Conservation (phyloP, 2,113 vertebrate genomes). For the Brachypodius melanocephalos region DNA sequence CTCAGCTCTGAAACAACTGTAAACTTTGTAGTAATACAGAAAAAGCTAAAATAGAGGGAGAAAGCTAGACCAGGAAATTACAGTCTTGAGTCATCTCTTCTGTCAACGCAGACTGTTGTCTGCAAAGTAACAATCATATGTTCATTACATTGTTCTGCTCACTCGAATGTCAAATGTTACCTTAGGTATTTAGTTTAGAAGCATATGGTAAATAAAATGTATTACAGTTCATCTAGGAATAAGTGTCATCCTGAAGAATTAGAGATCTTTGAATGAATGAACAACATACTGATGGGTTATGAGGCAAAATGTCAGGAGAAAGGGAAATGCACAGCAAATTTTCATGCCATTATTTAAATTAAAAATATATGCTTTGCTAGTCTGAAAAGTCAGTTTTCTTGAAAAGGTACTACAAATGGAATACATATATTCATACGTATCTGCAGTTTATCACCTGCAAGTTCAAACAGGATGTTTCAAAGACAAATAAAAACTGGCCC, state of each 20-base stretch:
- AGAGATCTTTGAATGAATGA: neutral
- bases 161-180: neutral
- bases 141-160: neutral
- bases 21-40: neutral
- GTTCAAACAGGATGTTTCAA: neutral
- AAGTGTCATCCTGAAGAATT: neutral
- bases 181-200: neutral
- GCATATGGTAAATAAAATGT: neutral
- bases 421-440: too few species aligned
- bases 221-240: neutral
- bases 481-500: neutral
- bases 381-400: neutral
- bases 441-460: neutral
- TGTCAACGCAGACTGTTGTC: neutral
- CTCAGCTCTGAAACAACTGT: neutral
- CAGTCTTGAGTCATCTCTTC: neutral
- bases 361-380: neutral
- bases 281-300: accelerated
- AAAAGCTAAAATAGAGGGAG: neutral
- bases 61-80: neutral
- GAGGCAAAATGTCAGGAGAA: neutral
- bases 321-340: neutral
- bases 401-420: neutral
- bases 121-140: neutral
- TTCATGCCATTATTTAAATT: neutral